Evolutionary conservation across 2,113 vertebrate genomes (phyloP).

Genomic region (Calypte anna): DNA sequence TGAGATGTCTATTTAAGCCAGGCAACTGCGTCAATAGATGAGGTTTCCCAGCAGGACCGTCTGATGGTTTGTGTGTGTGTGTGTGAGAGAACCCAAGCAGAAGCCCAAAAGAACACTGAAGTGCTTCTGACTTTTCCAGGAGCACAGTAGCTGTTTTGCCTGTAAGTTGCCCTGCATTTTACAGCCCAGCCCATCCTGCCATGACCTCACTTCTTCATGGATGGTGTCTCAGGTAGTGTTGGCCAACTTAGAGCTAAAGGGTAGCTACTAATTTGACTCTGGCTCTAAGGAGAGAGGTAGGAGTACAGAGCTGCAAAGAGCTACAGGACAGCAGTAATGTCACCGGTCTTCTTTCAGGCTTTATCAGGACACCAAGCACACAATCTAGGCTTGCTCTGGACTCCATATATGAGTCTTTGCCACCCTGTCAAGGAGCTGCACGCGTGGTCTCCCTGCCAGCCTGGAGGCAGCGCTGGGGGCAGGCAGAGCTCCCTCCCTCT

Average conservation of each 20-base stretch:
- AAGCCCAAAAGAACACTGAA: neutral
- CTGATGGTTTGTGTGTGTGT: neutral
- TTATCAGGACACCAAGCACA: neutral
- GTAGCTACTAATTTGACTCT: neutral
- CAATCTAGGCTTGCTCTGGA: neutral
- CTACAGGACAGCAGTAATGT: neutral
- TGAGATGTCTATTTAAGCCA: neutral
- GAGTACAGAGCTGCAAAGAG: neutral
- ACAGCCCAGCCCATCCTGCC: neutral
- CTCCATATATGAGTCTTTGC: accelerated
- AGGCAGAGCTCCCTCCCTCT: neutral
- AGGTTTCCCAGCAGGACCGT: neutral
- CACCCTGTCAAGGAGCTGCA: neutral
- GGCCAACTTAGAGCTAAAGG: neutral
- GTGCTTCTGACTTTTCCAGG: neutral
- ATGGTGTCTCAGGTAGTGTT: neutral
- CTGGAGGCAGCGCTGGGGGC: accelerated
- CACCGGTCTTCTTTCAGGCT: neutral
- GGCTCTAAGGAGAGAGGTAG: neutral
- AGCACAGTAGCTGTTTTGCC: neutral
- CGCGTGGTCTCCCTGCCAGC: neutral
- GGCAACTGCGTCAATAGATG: neutral
- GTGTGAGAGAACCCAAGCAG: neutral
- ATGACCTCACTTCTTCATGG: neutral
- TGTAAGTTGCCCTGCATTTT: neutral